Evolutionary conservation across 2,113 vertebrate genomes (phyloP).

Genomic region (Oreochromis tanganicae): DNA sequence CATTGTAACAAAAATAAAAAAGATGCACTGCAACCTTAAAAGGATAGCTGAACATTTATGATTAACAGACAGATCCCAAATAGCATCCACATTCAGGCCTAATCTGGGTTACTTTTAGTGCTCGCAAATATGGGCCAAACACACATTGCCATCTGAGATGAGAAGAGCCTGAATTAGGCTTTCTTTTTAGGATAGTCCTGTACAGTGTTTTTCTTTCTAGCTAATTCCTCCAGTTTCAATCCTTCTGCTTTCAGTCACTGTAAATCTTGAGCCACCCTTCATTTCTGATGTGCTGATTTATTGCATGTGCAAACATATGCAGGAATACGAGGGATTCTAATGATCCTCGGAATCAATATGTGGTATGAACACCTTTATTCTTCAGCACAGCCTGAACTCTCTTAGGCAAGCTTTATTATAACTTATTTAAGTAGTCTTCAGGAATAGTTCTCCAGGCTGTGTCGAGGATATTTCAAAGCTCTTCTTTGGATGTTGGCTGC

Average conservation of each 20-base stretch:
- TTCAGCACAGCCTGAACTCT: not conserved
- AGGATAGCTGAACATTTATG: not conserved
- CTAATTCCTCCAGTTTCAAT: not conserved
- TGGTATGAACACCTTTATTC: not conserved
- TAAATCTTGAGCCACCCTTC: not conserved
- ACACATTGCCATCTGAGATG: not conserved
- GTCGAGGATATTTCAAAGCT: not conserved
- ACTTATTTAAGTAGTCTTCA: not conserved
- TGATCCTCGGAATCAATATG: not conserved
- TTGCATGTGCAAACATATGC: not conserved
- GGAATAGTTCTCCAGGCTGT: not conserved
- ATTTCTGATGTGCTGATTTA: not conserved
- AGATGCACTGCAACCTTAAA: not conserved
- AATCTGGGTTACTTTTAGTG: not conserved
- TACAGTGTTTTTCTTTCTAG: not conserved
- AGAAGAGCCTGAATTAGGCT: not conserved
- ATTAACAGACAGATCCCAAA: not conserved
- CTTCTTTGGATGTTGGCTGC: not conserved
- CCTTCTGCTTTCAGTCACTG: not conserved
- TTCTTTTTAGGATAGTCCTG: not conserved
- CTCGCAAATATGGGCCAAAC: not conserved
- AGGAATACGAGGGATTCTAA: not conserved
- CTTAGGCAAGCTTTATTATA: not conserved
- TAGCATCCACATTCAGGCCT: not conserved
- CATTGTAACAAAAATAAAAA: not conserved